Percentiles rank a stretch among this genome's conserved stretches.
Conservation (phyloP, 2,113 vertebrate species). For the Astatoreochromis straeleni region DNA sequence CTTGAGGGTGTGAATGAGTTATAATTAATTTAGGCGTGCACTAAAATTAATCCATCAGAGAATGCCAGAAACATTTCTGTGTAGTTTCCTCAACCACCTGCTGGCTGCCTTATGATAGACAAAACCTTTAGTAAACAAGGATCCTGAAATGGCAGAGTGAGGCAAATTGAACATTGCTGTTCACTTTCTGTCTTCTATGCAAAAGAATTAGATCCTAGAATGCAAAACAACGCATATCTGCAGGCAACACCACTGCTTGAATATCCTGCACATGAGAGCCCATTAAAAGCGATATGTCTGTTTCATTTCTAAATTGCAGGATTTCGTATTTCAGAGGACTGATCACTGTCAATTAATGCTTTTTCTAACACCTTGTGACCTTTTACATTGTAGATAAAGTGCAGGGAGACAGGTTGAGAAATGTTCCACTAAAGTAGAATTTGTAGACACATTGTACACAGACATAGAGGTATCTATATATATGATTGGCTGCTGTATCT, state of each 20-base stretch:
- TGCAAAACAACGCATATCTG: constrained; percentile 8
- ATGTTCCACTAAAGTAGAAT: neutral
- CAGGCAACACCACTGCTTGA: constrained; percentile 42
- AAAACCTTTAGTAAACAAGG: constrained; percentile 57
- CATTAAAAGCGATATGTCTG: constrained; percentile 42
- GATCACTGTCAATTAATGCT: neutral
- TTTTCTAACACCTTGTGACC: neutral
- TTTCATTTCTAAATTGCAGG: constrained; percentile 24
- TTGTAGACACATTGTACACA: neutral
- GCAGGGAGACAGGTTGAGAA: neutral
- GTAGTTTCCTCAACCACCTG: constrained; percentile 49
- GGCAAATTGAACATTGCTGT: constrained; percentile 21
- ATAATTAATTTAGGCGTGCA: constrained; percentile 45
- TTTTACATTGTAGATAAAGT: neutral
- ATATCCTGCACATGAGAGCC: constrained; percentile 40
- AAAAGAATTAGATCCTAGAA: constrained; percentile 56
- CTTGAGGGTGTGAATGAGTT: constrained; percentile 35
- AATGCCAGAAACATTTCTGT: constrained; percentile 35
- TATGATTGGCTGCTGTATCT: neutral
- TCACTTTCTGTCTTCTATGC: constrained; percentile 22
- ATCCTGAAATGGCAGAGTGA: constrained; percentile 31
- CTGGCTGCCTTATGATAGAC: constrained; percentile 48
- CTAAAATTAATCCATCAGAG: constrained; percentile 31
- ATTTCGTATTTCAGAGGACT: neutral
- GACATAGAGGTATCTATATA: neutral